Percentiles rank a stretch among this genome's conserved stretches.
Conservation (phyloP, 2,113 vertebrate genomes). For the zebrafish (Danio rerio) region GRCz12tu NC_133179.1:8530501-8531000, state of each 20-base stretch:
- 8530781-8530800: too few relatives aligned
- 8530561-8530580: not conserved
- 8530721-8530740: not conserved
- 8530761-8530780: not conserved
- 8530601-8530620: not conserved
- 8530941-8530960: too few relatives aligned
- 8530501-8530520: not conserved
- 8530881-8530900: too few relatives aligned
- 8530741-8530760: constrained; percentile 11
- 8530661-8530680: not conserved
- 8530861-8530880: too few relatives aligned
- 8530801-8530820: too few relatives aligned
- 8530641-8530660: not conserved
- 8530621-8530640: not conserved
- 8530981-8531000: too few relatives aligned
- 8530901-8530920: too few relatives aligned
- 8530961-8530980: too few relatives aligned
- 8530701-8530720: not conserved
- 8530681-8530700: not conserved
- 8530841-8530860: too few relatives aligned
- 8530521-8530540: constrained; percentile 10
- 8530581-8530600: not conserved
- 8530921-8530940: too few relatives aligned
- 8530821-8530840: too few relatives aligned
- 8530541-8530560: not conserved